Evolutionary conservation across 2,797 vertebrate genomes (phyloP).

Genomic region (Enteromius fasciolatus): DNA sequence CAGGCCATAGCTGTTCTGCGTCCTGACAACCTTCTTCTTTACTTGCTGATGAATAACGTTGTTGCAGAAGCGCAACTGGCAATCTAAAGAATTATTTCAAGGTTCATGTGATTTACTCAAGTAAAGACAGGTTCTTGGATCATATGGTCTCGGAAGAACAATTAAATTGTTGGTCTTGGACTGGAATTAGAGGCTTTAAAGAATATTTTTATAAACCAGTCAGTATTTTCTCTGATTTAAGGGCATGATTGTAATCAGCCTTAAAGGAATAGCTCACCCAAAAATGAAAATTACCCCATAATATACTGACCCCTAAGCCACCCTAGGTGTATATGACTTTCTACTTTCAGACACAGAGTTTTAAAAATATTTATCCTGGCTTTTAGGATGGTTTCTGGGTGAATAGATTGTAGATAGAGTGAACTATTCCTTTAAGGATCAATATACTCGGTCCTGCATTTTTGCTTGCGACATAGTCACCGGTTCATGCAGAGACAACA

Average conservation of each 20-base stretch:
- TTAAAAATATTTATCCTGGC: too few species aligned
- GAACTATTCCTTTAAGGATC: too few species aligned
- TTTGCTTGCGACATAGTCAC: background rate
- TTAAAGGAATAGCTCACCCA: too few species aligned
- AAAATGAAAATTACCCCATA: too few species aligned
- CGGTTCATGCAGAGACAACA: background rate
- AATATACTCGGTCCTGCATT: background rate
- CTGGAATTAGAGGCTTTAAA: background rate
- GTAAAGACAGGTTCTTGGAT: background rate
- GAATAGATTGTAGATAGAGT: too few species aligned
- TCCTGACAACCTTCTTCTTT: background rate
- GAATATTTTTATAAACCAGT: background rate
- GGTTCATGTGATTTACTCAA: conserved; percentile 1
- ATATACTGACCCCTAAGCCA: too few species aligned
- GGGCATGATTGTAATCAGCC: background rate
- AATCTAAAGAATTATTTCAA: conserved; percentile 6
- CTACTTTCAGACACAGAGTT: too few species aligned
- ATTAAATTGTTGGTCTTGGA: background rate
- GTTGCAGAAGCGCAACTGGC: background rate
- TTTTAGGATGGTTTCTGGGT: too few species aligned
- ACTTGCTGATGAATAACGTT: background rate
- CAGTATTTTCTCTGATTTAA: background rate
- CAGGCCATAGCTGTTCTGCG: background rate
- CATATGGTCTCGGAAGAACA: background rate
- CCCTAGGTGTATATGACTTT: too few species aligned